A percentile compares a stretch with the other conserved stretches of the same genome.
phyloP scores from a whole-genome alignment of 2,113 vertebrate species.

The Triplophysa siluroides region DNA sequence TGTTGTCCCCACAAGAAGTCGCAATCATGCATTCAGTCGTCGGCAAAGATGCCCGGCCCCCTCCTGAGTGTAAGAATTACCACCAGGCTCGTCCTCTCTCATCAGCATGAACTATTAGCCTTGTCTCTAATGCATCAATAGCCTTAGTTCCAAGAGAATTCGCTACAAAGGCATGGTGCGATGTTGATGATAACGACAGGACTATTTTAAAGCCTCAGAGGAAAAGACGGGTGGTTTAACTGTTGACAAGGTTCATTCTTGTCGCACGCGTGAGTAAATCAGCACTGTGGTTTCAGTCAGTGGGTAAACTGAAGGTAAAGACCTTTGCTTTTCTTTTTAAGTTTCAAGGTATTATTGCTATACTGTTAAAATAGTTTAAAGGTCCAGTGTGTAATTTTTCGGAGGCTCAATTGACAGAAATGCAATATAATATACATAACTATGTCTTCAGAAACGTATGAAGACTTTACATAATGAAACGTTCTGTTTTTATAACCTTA shows the following conservation, averaged over 20 bases:
- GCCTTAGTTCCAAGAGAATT: constrained; percentile 19
- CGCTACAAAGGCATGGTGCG: constrained; percentile 27
- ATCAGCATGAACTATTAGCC: constrained; percentile 48
- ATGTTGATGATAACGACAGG: constrained; percentile 40
- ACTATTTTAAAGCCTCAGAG: constrained; percentile 7
- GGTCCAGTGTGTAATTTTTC: too few relatives aligned
- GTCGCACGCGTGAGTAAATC: background rate
- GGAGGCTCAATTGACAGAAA: too few relatives aligned
- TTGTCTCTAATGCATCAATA: constrained; percentile 36
- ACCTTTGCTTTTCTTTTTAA: too few relatives aligned
- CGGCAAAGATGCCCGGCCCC: constrained; percentile 15
- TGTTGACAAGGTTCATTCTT: background rate
- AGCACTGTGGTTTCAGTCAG: background rate
- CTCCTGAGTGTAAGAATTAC: constrained; percentile 43
- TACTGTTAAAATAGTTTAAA: too few relatives aligned
- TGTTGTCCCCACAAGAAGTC: constrained; percentile 39
- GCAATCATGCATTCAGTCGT: constrained; percentile 41
- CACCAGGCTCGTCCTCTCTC: constrained; percentile 40
- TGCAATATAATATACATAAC: too few relatives aligned
- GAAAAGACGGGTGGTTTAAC: background rate
- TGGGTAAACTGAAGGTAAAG: background rate
- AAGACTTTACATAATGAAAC: too few relatives aligned
- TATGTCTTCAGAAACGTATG: too few relatives aligned
- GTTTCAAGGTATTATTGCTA: too few relatives aligned
- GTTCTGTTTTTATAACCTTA: too few relatives aligned